These are phyloP conservation scores for Papilio glaucus DNA, from an alignment of 1,140 invertebrate species.

Conservation along the genomic window DNA sequence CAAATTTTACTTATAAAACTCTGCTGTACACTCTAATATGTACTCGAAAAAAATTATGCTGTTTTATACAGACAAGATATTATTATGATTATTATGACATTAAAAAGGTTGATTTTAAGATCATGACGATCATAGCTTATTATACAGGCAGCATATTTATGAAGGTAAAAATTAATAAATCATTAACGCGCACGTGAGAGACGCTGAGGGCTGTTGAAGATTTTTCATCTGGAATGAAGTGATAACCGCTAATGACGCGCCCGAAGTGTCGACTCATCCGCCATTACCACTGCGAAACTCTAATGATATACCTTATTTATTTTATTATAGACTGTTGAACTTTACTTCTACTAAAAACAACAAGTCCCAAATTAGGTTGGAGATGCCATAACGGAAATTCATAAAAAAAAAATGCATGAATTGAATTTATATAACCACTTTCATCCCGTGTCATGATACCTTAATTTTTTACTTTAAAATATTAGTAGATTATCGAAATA, in stretches of 20 bases:
- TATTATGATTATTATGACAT: not conserved
- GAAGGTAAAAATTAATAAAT: slow-evolving; percentile 81
- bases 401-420: too few species aligned
- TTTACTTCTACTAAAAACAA: not conserved
- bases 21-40: too few species aligned
- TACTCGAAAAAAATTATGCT: too few species aligned
- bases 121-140: slow-evolving; percentile 41
- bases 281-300: slow-evolving; percentile 40
- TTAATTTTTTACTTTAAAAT: too few species aligned
- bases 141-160: slow-evolving; percentile 67
- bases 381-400: too few species aligned
- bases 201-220: slow-evolving; percentile 74
- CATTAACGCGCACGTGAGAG: slow-evolving; percentile 75
- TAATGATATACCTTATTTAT: slow-evolving; percentile 31
- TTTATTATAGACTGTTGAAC: not conserved
- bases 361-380: not conserved
- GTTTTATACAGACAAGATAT: too few species aligned
- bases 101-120: not conserved
- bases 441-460: too few species aligned
- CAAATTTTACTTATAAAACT: too few species aligned
- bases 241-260: slow-evolving; percentile 81
- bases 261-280: slow-evolving; percentile 73
- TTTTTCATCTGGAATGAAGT: slow-evolving; percentile 83
- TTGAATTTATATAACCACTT: too few species aligned
- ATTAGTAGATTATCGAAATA: too few species aligned